These are phyloP conservation scores for Eueides isabella DNA, from an alignment of 1,140 invertebrate genomes.

Conservation along the genomic window DNA sequence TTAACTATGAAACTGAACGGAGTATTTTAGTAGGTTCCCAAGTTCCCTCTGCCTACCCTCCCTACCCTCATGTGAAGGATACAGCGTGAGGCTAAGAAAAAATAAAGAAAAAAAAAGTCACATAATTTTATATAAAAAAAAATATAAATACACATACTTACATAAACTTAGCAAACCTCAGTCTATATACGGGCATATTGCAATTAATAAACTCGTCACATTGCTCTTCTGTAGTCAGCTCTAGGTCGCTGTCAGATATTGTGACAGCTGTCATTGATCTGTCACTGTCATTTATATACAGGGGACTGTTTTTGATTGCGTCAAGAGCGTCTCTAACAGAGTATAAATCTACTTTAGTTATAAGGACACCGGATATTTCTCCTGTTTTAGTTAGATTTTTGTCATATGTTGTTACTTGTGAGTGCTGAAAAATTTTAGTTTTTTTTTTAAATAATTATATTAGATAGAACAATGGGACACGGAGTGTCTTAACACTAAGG, in stretches of 20 bases:
- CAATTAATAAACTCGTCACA: constrained; percentile 55
- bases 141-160: constrained; percentile 42
- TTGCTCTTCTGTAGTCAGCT: constrained; percentile 35
- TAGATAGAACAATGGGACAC: no score
- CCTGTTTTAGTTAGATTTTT: constrained; percentile 14
- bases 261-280: background rate
- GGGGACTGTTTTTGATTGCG: constrained; percentile 30
- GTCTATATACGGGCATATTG: constrained; percentile 59
- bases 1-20: no score
- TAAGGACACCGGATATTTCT: constrained; percentile 50
- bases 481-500: no score
- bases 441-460: no score
- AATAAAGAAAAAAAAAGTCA: background rate
- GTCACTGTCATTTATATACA: constrained; percentile 5
- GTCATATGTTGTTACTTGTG: constrained; percentile 56
- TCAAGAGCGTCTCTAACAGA: constrained; percentile 31
- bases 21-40: no score
- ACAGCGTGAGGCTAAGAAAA: no score
- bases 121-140: background rate
- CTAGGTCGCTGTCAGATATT: constrained; percentile 20
- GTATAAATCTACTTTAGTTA: constrained; percentile 56
- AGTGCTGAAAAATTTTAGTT: constrained; percentile 51
- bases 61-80: no score
- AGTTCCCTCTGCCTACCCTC: no score
- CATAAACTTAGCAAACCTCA: constrained; percentile 48